Conservation (phyloP, 1,140 invertebrate genomes). For the Galendromus occidentalis region DNA sequence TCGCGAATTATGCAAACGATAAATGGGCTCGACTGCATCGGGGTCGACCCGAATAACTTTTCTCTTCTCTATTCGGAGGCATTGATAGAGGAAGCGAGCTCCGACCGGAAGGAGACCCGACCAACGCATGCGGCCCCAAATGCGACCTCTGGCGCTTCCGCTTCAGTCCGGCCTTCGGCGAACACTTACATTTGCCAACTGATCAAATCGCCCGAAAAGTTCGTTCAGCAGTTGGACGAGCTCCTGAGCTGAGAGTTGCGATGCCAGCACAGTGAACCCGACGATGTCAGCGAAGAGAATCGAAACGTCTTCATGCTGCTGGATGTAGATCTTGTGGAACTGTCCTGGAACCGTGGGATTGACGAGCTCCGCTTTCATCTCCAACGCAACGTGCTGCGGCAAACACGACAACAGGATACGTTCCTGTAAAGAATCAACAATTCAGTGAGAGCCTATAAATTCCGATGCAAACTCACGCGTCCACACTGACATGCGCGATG, state of each 20-base stretch:
- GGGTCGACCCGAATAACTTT: too few species aligned
- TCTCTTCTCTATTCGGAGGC: too few species aligned
- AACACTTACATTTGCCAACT: slow-evolving; percentile 38
- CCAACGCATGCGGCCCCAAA: too few species aligned
- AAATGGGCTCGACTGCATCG: too few species aligned
- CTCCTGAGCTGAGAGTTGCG: slow-evolving; percentile 40
- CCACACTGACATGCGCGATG: too few species aligned
- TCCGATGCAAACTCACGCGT: too few species aligned
- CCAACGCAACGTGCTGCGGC: slow-evolving; percentile 80
- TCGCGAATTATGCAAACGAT: too few species aligned
- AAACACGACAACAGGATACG: slow-evolving; percentile 68
- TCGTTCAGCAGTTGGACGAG: slow-evolving; percentile 63
- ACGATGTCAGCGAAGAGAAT: slow-evolving; percentile 90
- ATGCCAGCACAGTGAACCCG: slow-evolving; percentile 77
- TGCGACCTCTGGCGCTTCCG: too few species aligned
- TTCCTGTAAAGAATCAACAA: slow-evolving; percentile 38
- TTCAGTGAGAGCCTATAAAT: neutral
- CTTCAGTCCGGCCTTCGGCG: slow-evolving; percentile 11
- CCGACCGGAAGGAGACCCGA: slow-evolving; percentile 10
- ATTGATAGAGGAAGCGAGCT: slow-evolving; percentile 14
- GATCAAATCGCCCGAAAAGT: slow-evolving; percentile 80
- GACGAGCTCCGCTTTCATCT: slow-evolving; percentile 83
- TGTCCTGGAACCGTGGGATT: slow-evolving; percentile 59
- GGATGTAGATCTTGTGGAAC: slow-evolving; percentile 90
- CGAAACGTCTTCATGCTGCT: slow-evolving; percentile 78